phyloP scores from a whole-genome alignment of 2,113 vertebrate genomes.

The Colossoma macropomum region DNA sequence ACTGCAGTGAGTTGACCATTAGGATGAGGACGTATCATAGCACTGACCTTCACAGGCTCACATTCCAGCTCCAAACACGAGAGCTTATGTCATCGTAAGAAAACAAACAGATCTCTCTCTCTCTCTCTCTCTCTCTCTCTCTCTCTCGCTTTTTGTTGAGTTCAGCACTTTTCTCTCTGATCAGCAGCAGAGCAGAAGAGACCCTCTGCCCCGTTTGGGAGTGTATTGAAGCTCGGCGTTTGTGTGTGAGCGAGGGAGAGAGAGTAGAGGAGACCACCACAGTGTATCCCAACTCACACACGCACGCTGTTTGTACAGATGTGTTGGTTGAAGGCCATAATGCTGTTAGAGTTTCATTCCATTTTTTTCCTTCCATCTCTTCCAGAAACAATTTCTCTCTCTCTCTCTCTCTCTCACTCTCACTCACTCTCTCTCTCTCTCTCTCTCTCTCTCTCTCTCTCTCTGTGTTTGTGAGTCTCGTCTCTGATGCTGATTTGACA shows the following conservation, averaged over 20 bases:
- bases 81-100: not conserved
- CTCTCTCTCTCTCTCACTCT: constrained; percentile 7
- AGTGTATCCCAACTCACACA: not conserved
- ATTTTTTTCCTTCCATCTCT: not conserved
- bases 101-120: not conserved
- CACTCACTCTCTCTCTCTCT: not conserved
- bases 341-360: not conserved
- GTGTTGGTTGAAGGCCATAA: constrained; percentile 31
- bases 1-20: too few species aligned
- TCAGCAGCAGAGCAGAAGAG: constrained; percentile 13
- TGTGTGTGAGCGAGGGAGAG: not conserved
- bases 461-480: not conserved
- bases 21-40: too few species aligned
- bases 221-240: constrained; percentile 11
- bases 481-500: constrained; percentile 17
- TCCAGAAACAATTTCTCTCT: not conserved
- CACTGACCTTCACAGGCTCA: not conserved
- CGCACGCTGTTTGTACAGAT: constrained; percentile 45
- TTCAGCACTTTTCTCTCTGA: constrained; percentile 49
- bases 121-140: not conserved
- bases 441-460: constrained; percentile 11
- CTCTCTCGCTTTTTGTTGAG: not conserved
- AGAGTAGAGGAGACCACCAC: not conserved
- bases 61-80: not conserved
- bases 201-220: constrained; percentile 11